Conservation (phyloP, 2,797 vertebrate species). For the Petrocephalus sullivani region DNA sequence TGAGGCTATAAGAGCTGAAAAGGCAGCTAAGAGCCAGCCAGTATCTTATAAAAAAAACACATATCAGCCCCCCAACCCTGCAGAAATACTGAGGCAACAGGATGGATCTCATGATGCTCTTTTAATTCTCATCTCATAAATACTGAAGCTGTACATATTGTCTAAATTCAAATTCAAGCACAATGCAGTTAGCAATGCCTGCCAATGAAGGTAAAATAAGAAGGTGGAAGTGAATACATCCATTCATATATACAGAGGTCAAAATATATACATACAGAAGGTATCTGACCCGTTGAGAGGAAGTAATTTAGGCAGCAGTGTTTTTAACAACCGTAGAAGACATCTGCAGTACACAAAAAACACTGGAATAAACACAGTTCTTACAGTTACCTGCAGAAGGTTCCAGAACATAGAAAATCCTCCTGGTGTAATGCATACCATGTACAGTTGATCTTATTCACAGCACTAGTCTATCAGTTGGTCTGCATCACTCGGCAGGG, state of each 20-base stretch:
- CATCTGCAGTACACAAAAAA: constrained; percentile 57
- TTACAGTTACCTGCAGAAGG: constrained; percentile 45
- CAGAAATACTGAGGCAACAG: constrained; percentile 15
- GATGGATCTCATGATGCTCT: constrained; percentile 50
- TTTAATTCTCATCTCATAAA: constrained; percentile 79
- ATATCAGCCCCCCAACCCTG: background rate
- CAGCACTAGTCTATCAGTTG: constrained; percentile 41
- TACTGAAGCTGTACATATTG: constrained; percentile 65
- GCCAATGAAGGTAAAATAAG: constrained; percentile 54
- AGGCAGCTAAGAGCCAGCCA: background rate
- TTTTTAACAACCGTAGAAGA: constrained; percentile 23
- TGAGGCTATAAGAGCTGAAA: background rate
- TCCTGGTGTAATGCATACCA: constrained; percentile 46
- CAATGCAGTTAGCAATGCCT: constrained; percentile 67
- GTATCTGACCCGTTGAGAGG: constrained; percentile 45
- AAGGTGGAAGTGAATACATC: constrained; percentile 71
- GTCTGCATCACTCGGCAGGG: background rate
- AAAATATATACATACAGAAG: constrained; percentile 65
- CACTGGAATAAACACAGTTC: constrained; percentile 48
- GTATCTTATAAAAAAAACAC: too few species aligned
- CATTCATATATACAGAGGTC: constrained; percentile 68
- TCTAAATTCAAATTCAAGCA: constrained; percentile 72
- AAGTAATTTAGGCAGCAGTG: constrained; percentile 40
- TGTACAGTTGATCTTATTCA: constrained; percentile 42
- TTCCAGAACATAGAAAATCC: constrained; percentile 61